Percentiles rank a stretch among this genome's conserved stretches.
Conservation (phyloP, 2,888 invertebrate species). For the Aethes cnicana region DNA sequence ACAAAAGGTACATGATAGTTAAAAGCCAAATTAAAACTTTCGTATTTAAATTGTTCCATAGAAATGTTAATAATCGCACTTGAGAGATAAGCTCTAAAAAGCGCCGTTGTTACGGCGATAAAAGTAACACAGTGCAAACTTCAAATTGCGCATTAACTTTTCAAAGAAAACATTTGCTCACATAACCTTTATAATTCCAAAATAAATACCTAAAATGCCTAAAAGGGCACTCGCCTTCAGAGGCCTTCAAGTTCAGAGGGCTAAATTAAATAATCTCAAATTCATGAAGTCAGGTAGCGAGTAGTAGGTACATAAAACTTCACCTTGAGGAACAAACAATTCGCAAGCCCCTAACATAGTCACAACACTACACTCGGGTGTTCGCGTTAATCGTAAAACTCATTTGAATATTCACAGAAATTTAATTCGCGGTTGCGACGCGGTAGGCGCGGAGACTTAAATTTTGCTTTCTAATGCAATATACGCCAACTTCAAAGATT, state of each 20-base stretch:
- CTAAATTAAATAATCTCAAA: constrained; percentile 21
- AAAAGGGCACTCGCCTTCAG: neutral
- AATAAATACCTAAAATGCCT: neutral
- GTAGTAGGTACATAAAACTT: constrained; percentile 47
- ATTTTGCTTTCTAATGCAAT: constrained; percentile 55
- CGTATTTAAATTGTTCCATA: too few species aligned
- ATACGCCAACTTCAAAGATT: constrained; percentile 49
- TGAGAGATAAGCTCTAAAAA: too few species aligned
- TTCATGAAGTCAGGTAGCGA: constrained; percentile 21
- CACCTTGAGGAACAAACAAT: constrained; percentile 50
- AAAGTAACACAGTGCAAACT: too few species aligned
- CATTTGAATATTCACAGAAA: constrained; percentile 62
- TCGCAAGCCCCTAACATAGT: constrained; percentile 41
- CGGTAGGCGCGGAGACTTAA: constrained; percentile 41
- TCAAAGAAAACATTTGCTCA: too few species aligned
- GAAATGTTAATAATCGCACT: too few species aligned
- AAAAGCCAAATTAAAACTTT: too few species aligned
- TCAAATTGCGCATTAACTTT: too few species aligned
- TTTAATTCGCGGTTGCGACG: constrained; percentile 46
- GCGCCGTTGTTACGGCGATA: too few species aligned
- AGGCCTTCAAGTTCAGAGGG: neutral
- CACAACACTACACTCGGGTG: constrained; percentile 51
- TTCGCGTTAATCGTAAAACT: constrained; percentile 55
- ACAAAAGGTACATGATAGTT: too few species aligned
- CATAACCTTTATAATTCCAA: neutral